These are phyloP conservation scores for Ophion costatus DNA, from an alignment of 2,888 invertebrate genomes.

Conservation along the genomic window DNA sequence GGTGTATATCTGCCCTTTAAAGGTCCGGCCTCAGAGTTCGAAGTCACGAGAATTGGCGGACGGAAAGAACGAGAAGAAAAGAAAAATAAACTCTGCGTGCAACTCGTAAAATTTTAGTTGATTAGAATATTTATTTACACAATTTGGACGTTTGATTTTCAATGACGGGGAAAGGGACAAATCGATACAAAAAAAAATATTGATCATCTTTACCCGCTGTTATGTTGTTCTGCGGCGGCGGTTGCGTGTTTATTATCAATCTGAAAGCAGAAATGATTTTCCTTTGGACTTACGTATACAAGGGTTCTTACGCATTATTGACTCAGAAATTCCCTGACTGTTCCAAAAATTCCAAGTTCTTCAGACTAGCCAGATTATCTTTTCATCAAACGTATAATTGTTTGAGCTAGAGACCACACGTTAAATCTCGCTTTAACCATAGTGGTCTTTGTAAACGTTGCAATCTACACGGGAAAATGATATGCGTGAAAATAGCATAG, in stretches of 20 bases:
- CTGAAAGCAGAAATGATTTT: constrained; percentile 72
- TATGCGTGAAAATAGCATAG: too few species aligned
- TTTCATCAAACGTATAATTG: too few species aligned
- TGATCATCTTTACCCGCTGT: constrained; percentile 78
- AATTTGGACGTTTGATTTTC: constrained; percentile 1
- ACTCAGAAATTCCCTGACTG: too few species aligned
- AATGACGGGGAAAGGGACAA: not conserved
- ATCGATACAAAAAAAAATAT: constrained; percentile 4
- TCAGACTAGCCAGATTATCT: too few species aligned
- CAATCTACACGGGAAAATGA: too few species aligned
- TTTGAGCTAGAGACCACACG: too few species aligned
- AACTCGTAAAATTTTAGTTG: constrained; percentile 44
- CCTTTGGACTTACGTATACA: not conserved
- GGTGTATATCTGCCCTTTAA: too few species aligned
- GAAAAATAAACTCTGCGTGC: constrained; percentile 39
- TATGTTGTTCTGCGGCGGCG: constrained; percentile 81
- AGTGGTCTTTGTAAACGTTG: too few species aligned
- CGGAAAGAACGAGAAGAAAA: constrained; percentile 30
- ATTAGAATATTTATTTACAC: constrained; percentile 42
- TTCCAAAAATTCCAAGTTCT: too few species aligned
- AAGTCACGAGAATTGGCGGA: constrained; percentile 24
- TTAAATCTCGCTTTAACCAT: too few species aligned
- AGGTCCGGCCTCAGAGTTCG: not conserved
- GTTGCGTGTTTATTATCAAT: constrained; percentile 82
- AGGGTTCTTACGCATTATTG: too few species aligned